Evolutionary conservation across 2,888 invertebrate genomes (phyloP).

Genomic region (Cybosia mesomella): DNA sequence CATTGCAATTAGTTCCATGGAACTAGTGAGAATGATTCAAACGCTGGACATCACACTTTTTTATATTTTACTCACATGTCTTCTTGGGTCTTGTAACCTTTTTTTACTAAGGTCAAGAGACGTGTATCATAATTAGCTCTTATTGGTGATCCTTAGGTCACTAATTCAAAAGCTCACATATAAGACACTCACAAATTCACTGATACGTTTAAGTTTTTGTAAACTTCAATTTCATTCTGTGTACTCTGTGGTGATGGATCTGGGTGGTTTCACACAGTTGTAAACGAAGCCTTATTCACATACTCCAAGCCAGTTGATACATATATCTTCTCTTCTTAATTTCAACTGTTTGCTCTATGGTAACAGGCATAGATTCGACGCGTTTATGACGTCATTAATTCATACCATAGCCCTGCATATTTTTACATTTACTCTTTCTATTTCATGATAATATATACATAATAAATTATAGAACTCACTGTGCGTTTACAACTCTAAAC

Average conservation of each 20-base stretch:
- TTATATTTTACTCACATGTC: neutral
- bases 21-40: neutral
- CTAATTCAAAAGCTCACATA: neutral
- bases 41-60: neutral
- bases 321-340: neutral
- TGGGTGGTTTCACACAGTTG: neutral
- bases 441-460: too few relatives aligned
- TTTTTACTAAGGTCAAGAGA: neutral
- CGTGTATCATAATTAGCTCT: too few relatives aligned
- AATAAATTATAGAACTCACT: neutral
- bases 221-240: slow-evolving; percentile 45
- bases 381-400: too few relatives aligned
- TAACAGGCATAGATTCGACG: neutral
- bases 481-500: neutral
- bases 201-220: neutral
- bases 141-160: neutral
- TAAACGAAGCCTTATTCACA: neutral
- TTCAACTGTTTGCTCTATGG: neutral
- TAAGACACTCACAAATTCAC: neutral
- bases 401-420: neutral
- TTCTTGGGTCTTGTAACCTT: neutral
- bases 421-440: neutral
- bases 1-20: too few relatives aligned
- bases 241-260: slow-evolving; percentile 10
- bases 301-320: neutral